A percentile compares a stretch with the other conserved stretches of the same genome.
phyloP scores from a whole-genome alignment of 2,113 vertebrate genomes.

The Phaethon lepturus region DNA sequence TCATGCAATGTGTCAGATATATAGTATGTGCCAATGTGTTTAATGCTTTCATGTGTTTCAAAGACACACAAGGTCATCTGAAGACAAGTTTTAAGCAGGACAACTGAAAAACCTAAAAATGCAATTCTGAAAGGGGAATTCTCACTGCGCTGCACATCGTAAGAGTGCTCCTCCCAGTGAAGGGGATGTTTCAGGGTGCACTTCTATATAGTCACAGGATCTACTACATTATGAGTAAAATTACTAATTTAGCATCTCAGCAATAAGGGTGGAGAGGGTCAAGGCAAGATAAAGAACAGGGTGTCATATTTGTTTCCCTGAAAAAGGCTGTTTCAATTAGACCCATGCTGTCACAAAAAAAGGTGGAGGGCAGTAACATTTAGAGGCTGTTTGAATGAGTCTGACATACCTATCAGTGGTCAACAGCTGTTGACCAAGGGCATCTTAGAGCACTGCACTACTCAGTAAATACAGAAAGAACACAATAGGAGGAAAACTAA shows the following conservation, averaged over 20 bases:
- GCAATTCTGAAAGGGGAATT: background rate
- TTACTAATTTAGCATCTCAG: background rate
- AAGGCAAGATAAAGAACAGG: background rate
- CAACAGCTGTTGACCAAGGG: background rate
- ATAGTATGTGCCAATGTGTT: fast-evolving
- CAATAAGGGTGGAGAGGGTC: background rate
- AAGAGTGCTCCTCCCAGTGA: background rate
- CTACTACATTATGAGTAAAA: background rate
- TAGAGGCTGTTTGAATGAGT: background rate
- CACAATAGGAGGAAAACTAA: background rate
- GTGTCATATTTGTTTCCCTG: background rate
- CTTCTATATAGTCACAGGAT: background rate
- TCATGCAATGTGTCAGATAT: background rate
- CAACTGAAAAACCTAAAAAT: background rate
- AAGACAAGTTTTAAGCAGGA: background rate
- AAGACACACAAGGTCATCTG: background rate
- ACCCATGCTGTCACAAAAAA: background rate
- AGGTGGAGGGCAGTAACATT: background rate
- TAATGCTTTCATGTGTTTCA: background rate
- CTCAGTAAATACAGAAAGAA: background rate
- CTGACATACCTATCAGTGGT: background rate
- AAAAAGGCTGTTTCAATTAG: background rate
- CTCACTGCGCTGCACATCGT: too few species aligned
- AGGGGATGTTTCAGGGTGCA: fast-evolving
- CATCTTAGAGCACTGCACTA: background rate